These are phyloP conservation scores for Scolopax mira DNA, from an alignment of 2,113 vertebrate genomes.

Conservation along the genomic window DNA sequence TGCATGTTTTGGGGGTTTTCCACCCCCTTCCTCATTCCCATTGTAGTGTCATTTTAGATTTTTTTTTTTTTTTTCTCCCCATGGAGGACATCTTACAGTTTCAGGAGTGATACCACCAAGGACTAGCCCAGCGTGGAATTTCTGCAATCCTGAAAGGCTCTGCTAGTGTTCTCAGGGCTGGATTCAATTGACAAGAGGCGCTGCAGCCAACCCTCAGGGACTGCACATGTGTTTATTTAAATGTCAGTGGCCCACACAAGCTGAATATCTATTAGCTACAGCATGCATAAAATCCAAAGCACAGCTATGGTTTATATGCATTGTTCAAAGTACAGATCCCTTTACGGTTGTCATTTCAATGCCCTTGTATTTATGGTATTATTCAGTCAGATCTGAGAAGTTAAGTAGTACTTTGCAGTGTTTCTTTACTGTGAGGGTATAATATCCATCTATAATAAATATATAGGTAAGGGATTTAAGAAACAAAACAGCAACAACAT, in stretches of 20 bases:
- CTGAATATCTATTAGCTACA: slow-evolving; percentile 62
- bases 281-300: slow-evolving; percentile 37
- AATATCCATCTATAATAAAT: slow-evolving; percentile 49
- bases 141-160: not conserved
- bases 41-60: not conserved
- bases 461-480: slow-evolving; percentile 45
- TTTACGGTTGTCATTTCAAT: slow-evolving; percentile 41
- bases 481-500: slow-evolving; percentile 42
- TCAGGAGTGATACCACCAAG: not conserved
- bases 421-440: slow-evolving; percentile 28
- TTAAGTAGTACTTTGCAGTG: slow-evolving; percentile 52
- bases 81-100: not conserved
- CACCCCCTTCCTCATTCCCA: not conserved
- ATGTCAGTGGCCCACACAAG: slow-evolving; percentile 65
- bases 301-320: slow-evolving; percentile 31
- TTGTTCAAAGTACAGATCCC: slow-evolving; percentile 44
- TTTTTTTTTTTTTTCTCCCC: no score
- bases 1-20: not conserved
- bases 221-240: slow-evolving; percentile 61
- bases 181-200: slow-evolving; percentile 55
- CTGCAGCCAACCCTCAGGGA: slow-evolving; percentile 56
- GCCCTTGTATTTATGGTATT: slow-evolving; percentile 47
- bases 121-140: not conserved
- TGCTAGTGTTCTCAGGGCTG: slow-evolving; percentile 29
- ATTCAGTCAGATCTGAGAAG: slow-evolving; percentile 51